Evolutionary conservation across 2,888 invertebrate species (phyloP), one percentile per base, ranked within the genome.

Genomic region (Sphaerophoria rueppellii): DNA sequence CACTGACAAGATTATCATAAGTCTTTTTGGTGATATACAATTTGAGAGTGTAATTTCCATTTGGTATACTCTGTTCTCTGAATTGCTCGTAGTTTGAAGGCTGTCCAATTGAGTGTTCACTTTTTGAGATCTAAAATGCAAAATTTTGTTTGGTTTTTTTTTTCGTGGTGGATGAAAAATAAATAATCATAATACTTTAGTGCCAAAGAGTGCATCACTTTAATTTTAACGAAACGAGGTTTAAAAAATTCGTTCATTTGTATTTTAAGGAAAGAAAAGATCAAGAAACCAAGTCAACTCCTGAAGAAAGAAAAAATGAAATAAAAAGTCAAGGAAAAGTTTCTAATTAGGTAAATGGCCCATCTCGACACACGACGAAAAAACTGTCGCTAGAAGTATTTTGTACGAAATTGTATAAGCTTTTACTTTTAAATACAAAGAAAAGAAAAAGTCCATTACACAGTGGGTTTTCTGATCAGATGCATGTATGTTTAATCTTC

Each of bases 41-140:
- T 89, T 54, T 88, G 50, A 72, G 70, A 70, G 81, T 74, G 55
- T 77, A 82, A 80, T 86, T 75, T 76, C 82, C 85, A 16, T 85
- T 85, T 73, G 87, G 88, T 79, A 88, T 75, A 72, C 87, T 89
- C 87, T 89, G 88, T 76, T 88, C 86, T 86, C 88, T 89, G 24
- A 89, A 87, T 80, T 88, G 89, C 86, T 85, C 85, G 77, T 89
- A 89, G 76, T 88, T 89, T 70, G 89, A 88, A 79, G 87, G 86
- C 73, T 88, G 87, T 87, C 89, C 89, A 74, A 87, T 83, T 77
- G 88, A 86, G 73, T 87, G 85, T 82, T 89, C 89, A 63, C 88
- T 87, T 73, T 87, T 87, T 87, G 89, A 87, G 86, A 89, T 87
- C 89, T 89, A 88, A 87, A 86, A 86, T 74, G 87, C 86, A 86